Percentiles rank a stretch among this genome's conserved stretches.
Conservation (phyloP, 92 coral and sea anemone genomes). For the Muricea muricata region DNA sequence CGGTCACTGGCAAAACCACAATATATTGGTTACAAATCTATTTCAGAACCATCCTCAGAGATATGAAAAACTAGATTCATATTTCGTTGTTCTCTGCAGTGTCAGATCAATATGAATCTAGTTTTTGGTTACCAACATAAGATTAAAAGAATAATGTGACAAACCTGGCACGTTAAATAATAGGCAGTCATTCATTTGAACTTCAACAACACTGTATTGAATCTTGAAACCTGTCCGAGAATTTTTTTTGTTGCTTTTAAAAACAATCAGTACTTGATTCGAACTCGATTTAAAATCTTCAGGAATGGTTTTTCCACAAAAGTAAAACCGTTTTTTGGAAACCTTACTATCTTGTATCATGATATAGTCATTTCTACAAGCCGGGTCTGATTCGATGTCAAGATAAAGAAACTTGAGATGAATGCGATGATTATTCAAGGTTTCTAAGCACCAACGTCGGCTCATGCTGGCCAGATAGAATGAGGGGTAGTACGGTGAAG, state of each 20-base stretch:
- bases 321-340: slow-evolving; percentile 21
- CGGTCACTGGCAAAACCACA: no score
- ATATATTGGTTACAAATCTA: no score
- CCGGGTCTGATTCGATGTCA: slow-evolving; percentile 49
- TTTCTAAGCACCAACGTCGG: slow-evolving; percentile 70
- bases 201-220: slow-evolving; percentile 28
- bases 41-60: no score
- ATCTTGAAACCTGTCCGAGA: slow-evolving; percentile 68
- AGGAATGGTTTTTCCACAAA: slow-evolving; percentile 76
- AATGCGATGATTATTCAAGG: slow-evolving; percentile 61
- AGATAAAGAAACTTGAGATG: slow-evolving; percentile 64
- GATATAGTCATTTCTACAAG: slow-evolving; percentile 71
- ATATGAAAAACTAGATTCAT: no score
- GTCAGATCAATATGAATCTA: no score
- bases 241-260: slow-evolving; percentile 46
- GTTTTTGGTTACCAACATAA: no score
- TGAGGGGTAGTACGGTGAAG: slow-evolving; percentile 82
- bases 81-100: no score
- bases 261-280: slow-evolving; percentile 65
- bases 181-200: neutral
- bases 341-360: slow-evolving; percentile 68
- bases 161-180: slow-evolving; percentile 4
- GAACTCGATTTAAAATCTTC: slow-evolving; percentile 54
- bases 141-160: neutral
- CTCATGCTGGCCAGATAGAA: slow-evolving; percentile 61